A percentile compares a stretch with the other conserved stretches of the same genome.
Evolutionary conservation across 2,888 invertebrate species (phyloP).

Genomic region (Actias luna): DNA sequence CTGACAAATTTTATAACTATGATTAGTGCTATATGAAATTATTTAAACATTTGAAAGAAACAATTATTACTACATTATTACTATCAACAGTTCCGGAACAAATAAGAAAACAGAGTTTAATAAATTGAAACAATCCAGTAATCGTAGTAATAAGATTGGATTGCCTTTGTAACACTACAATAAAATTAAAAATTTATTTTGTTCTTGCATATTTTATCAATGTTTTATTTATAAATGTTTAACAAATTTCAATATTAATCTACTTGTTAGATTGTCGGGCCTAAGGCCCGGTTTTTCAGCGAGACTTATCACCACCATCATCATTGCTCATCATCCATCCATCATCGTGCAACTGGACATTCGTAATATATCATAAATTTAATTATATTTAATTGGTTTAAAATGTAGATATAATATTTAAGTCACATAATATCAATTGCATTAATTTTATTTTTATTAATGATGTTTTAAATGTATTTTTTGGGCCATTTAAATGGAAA

Average conservation of each 20-base stretch:
- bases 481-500: too few relatives aligned
- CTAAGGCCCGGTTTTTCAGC: conserved; percentile 26
- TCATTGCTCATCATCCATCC: conserved; percentile 16
- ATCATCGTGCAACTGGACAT: conserved; percentile 23
- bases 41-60: neutral
- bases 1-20: neutral
- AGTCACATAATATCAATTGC: too few relatives aligned
- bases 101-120: neutral
- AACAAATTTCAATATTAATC: conserved; percentile 10
- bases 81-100: neutral
- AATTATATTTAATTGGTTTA: conserved; percentile 16
- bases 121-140: too few relatives aligned
- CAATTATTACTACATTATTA: neutral
- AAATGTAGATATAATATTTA: neutral
- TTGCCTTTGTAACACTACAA: neutral
- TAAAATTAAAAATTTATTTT: neutral
- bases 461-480: too few relatives aligned
- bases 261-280: conserved; percentile 27
- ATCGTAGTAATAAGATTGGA: too few relatives aligned
- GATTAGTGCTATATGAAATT: neutral
- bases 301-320: conserved; percentile 19
- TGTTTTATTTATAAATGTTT: neutral
- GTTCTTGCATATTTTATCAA: neutral
- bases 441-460: too few relatives aligned
- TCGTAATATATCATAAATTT: conserved; percentile 21